phyloP scores from a whole-genome alignment of 2,797 vertebrate genomes.

The Gadopsis marmoratus region DNA sequence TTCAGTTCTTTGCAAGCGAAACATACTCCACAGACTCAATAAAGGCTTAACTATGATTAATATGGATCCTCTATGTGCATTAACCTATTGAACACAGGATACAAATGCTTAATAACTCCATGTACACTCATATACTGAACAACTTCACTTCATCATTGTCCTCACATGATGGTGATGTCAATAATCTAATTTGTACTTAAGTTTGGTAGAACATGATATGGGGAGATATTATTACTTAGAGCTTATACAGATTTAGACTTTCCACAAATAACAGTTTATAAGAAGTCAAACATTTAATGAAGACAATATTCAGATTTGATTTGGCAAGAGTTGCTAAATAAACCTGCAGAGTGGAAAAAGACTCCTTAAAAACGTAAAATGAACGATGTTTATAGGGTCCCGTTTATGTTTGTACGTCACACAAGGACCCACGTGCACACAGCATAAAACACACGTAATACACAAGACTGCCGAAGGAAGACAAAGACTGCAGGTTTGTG shows the following conservation, averaged over 20 bases:
- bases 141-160: background rate
- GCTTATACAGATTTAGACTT: background rate
- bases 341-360: too few relatives aligned
- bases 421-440: background rate
- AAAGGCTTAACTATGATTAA: background rate
- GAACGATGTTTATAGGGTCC: background rate
- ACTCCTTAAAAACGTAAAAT: background rate
- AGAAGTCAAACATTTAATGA: background rate
- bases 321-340: too few relatives aligned
- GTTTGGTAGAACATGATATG: background rate
- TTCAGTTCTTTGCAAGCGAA: too few relatives aligned
- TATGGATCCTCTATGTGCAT: background rate
- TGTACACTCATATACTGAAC: background rate
- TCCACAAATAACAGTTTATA: background rate
- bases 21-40: background rate
- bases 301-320: background rate
- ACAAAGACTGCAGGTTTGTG: too few relatives aligned
- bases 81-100: background rate
- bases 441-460: background rate
- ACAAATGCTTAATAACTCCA: background rate
- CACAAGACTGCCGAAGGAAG: background rate
- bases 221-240: background rate
- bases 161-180: background rate
- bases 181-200: background rate
- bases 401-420: background rate